phyloP scores from a whole-genome alignment of 2,888 invertebrate species.

The Orchesella flavescens region DNA sequence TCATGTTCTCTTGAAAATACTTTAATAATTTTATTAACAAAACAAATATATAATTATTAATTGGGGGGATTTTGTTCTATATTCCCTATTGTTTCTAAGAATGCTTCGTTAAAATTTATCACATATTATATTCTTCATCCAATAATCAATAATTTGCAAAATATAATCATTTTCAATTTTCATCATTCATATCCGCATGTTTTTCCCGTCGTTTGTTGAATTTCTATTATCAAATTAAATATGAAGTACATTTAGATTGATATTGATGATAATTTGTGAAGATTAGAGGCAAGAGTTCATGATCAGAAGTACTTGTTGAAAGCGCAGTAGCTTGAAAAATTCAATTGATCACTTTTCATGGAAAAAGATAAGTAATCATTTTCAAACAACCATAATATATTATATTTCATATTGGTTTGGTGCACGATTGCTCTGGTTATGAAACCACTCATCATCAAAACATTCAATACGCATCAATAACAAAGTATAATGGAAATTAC shows the following conservation, averaged over 20 bases:
- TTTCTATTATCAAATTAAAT: too few species aligned
- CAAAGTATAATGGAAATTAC: slow-evolving; percentile 33
- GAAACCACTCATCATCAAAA: neutral
- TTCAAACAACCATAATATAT: neutral
- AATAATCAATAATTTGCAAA: neutral
- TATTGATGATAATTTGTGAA: too few species aligned
- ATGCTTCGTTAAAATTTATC: slow-evolving; percentile 33
- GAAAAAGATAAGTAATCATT: neutral
- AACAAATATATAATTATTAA: neutral
- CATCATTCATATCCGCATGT: too few species aligned
- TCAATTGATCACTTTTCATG: neutral
- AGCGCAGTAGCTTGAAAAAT: too few species aligned
- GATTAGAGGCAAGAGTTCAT: too few species aligned
- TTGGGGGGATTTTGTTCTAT: too few species aligned
- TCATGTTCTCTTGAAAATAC: too few species aligned
- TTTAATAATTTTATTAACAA: neutral
- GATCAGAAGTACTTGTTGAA: too few species aligned
- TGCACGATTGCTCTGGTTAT: neutral
- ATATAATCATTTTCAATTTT: too few species aligned
- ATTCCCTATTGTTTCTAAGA: slow-evolving; percentile 18
- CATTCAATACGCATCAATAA: slow-evolving; percentile 33
- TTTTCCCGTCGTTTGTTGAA: too few species aligned
- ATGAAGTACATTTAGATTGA: too few species aligned
- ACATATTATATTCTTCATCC: slow-evolving; percentile 13
- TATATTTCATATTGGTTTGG: neutral